Conservation (phyloP, 2,888 invertebrate genomes). For the Spialia ferax region DNA sequence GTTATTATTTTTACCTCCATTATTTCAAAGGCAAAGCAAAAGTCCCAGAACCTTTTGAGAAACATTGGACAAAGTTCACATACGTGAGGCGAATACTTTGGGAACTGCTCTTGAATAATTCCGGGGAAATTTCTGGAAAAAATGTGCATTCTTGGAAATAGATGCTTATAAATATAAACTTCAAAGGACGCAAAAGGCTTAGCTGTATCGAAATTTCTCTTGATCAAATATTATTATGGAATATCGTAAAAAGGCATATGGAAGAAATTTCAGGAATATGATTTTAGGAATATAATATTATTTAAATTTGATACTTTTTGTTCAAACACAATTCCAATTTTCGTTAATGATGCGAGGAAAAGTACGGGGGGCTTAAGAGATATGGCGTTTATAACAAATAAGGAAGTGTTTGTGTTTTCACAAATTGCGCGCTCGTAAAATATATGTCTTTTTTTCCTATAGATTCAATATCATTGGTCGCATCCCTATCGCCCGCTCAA, state of each 20-base stretch:
- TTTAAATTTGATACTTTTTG: no score
- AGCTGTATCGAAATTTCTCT: neutral
- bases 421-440: no score
- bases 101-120: conserved; percentile 24
- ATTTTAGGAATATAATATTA: no score
- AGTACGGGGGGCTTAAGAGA: no score
- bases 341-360: no score
- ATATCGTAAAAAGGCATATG: neutral
- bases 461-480: neutral
- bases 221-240: neutral
- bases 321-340: no score
- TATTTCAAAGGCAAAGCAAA: conserved; percentile 1
- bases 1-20: neutral
- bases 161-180: conserved; percentile 6
- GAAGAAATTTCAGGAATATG: no score
- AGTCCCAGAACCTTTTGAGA: conserved; percentile 3
- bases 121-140: conserved; percentile 15
- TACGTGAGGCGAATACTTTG: conserved; percentile 24
- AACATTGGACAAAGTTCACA: conserved; percentile 16
- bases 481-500: neutral
- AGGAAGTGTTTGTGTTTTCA: no score
- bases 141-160: conserved; percentile 18
- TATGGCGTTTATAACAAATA: no score
- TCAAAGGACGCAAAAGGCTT: neutral
- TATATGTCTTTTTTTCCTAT: no score